Evolutionary conservation across 2,113 vertebrate species (phyloP), one percentile per base, ranked within the genome.

Genomic region (Tenrec ecaudatus): DNA sequence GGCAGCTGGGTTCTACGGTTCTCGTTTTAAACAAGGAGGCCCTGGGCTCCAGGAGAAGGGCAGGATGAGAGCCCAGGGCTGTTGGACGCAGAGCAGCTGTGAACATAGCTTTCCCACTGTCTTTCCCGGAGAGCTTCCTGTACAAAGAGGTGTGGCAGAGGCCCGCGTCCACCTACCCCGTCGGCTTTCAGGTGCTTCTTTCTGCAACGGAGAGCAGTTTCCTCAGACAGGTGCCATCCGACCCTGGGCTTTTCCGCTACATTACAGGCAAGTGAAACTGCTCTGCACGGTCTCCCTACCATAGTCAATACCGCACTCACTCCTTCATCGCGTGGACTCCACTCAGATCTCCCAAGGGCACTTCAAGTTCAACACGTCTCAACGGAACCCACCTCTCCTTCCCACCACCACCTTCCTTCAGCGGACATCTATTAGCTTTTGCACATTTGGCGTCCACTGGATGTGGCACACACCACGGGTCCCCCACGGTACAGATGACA

Each of bases 211-310:
- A 23, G 43, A 4, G n/a, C 2, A 5, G 20, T 68, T 66, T 53
- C 53, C 66, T 64, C 33, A 10, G 81, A 53, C 57, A 62, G 22
- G 22, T 33, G 1, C 29, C 16, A 6, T 3, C 47, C 0, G 0
- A 7, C 76, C 16, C 17, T 0, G 0, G 23, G 47, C 2, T 1
- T 23, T 31, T 23, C 71, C 1, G 0, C 17, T 36, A 22, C 36
- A 31, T 12, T 1, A 1, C n/a, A 53, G 36, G 17, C 66, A 14
- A 1, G 3, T 1, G 25, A 31, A 5, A 25, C 4, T 27, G 12
- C 38, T 20, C 1, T 33, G 57, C 8, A n/a, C 19, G 43, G 40
- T 40, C 38, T 71, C 12, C 2, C 38, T 17, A 71, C 3, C 76
- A 31, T 2, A 15, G 82, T 47, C 29, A 20, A 36, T 25, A 3